Percentiles rank a stretch among this genome's conserved stretches.
phyloP scores from a whole-genome alignment of 2,797 vertebrate species.

The Melanotaenia parkinsoni region DNA sequence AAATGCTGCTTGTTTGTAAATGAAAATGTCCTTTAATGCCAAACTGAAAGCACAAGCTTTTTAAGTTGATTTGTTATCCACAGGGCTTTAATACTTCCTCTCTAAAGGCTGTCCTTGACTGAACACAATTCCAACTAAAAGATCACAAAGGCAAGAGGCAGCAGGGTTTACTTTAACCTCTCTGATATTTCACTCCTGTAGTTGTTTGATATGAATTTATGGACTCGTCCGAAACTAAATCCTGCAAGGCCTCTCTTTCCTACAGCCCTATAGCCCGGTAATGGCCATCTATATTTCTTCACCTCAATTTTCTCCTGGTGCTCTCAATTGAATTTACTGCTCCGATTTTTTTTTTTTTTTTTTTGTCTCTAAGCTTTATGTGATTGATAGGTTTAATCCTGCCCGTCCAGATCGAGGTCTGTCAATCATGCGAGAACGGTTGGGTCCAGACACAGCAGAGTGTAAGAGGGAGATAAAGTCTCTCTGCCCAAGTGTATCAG shows the following conservation, averaged over 20 bases:
- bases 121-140: slow-evolving; percentile 64
- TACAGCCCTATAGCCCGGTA: slow-evolving; percentile 79
- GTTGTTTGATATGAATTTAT: slow-evolving; percentile 88
- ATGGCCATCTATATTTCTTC: slow-evolving; percentile 86
- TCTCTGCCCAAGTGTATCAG: slow-evolving; percentile 72
- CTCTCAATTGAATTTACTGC: slow-evolving; percentile 86
- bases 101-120: slow-evolving; percentile 74
- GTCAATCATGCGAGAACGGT: slow-evolving; percentile 80
- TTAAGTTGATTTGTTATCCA: slow-evolving; percentile 77
- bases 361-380: slow-evolving; percentile 78
- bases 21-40: slow-evolving; percentile 57
- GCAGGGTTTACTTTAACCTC: slow-evolving; percentile 75
- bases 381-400: slow-evolving; percentile 87
- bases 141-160: slow-evolving; percentile 73
- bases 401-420: slow-evolving; percentile 79
- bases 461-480: slow-evolving; percentile 74
- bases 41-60: slow-evolving; percentile 63
- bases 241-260: slow-evolving; percentile 82
- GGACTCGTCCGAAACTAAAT: slow-evolving; percentile 80
- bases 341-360: slow-evolving; percentile 55
- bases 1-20: slow-evolving; percentile 36
- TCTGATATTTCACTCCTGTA: slow-evolving; percentile 79
- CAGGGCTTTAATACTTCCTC: slow-evolving; percentile 62
- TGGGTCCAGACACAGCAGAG: slow-evolving; percentile 60
- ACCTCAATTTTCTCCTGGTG: slow-evolving; percentile 82